Conservation (phyloP, 1,140 invertebrate species). For the Drosophila asahinai region DNA sequence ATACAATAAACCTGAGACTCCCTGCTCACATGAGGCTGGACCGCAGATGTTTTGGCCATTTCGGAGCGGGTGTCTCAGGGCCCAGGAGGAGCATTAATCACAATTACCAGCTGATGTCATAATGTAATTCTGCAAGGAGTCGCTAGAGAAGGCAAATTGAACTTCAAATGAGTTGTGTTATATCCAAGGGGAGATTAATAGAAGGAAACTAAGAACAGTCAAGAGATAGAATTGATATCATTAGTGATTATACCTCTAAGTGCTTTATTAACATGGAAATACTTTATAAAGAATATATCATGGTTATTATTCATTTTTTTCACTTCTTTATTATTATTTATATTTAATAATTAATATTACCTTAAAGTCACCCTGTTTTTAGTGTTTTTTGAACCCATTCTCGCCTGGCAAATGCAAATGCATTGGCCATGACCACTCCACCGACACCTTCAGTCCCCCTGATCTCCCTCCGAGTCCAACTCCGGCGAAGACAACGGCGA, state of each 20-base stretch:
- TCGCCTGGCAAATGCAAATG: not conserved
- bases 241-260: not conserved
- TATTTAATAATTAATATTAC: not conserved
- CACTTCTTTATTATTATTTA: not conserved
- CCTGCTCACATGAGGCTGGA: conserved; percentile 29
- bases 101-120: conserved; percentile 53
- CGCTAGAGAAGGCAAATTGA: conserved; percentile 1
- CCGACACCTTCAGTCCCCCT: not conserved
- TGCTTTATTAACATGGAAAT: no score
- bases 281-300: no score
- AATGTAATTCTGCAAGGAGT: conserved; percentile 24
- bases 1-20: conserved; percentile 51
- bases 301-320: not conserved
- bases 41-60: conserved; percentile 48
- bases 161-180: conserved; percentile 28
- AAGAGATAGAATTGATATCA: not conserved
- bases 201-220: not conserved
- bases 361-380: conserved; percentile 33
- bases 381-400: not conserved
- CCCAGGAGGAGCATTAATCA: conserved; percentile 37
- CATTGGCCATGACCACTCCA: conserved; percentile 13
- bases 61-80: conserved; percentile 37
- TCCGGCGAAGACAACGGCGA: conserved; percentile 65
- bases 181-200: not conserved
- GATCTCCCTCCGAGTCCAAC: conserved; percentile 5